These are phyloP conservation scores for Pogonophryne albipinna DNA, from an alignment of 2,797 vertebrate genomes.

Conservation along the genomic window DNA sequence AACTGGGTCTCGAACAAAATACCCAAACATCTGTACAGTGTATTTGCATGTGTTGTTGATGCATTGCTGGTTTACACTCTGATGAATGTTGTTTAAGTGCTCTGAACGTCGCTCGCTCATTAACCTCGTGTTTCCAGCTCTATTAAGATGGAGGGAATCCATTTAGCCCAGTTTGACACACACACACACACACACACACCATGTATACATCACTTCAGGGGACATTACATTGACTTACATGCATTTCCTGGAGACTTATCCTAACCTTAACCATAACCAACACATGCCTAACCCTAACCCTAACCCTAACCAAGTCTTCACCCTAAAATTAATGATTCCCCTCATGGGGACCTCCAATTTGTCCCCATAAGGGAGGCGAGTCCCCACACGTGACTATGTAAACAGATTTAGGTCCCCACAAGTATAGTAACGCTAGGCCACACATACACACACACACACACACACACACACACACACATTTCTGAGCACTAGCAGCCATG, in stretches of 20 bases:
- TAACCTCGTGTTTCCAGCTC: slow-evolving; percentile 45
- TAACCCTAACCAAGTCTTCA: no score
- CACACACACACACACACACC: neutral
- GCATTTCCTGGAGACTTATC: no score
- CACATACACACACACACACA: no score
- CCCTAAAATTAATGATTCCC: no score
- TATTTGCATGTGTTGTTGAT: neutral
- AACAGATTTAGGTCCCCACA: no score
- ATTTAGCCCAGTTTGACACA: slow-evolving; percentile 42
- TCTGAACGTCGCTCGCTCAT: slow-evolving; percentile 31
- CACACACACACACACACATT: slow-evolving; percentile 1
- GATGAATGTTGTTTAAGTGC: slow-evolving; percentile 37
- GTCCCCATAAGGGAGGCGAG: no score
- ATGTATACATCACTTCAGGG: neutral
- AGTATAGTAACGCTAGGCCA: no score
- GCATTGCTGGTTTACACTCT: slow-evolving; percentile 29
- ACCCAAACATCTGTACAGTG: neutral
- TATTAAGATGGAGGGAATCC: slow-evolving; percentile 54
- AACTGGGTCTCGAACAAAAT: neutral
- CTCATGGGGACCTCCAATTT: no score
- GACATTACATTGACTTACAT: no score
- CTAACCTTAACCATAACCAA: no score
- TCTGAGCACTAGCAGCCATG: neutral
- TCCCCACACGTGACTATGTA: no score
- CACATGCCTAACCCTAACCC: no score